Evolutionary conservation across 2,113 vertebrate genomes (phyloP).

Genomic region (Tonatia bakeri): DNA sequence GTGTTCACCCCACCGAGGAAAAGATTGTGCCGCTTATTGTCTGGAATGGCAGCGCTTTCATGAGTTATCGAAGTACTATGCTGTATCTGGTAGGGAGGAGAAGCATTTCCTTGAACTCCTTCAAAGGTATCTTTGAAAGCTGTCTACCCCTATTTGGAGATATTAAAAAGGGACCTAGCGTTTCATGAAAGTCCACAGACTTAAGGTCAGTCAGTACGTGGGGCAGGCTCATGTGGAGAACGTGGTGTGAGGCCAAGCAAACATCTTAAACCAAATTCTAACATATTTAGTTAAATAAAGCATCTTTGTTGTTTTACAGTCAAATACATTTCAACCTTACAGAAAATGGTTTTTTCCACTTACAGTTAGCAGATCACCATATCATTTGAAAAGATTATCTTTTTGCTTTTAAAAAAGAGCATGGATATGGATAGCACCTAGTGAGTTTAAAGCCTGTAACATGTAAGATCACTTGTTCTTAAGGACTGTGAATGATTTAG

Average conservation of each 20-base stretch:
- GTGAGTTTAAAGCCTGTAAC: not conserved
- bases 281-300: not conserved
- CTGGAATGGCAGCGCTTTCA: not conserved
- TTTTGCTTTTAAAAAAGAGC: not conserved
- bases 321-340: not conserved
- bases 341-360: not conserved
- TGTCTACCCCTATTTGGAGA: not conserved
- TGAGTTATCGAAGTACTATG: not conserved
- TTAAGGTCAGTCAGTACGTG: not conserved
- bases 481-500: not conserved
- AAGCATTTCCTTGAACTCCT: not conserved
- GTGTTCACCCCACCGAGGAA: not conserved
- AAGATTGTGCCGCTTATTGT: not conserved
- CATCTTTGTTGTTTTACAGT: not conserved
- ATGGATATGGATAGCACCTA: not conserved
- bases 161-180: not conserved
- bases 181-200: not conserved
- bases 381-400: not conserved
- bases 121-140: not conserved
- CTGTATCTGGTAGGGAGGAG: not conserved
- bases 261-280: slow-evolving; percentile 12
- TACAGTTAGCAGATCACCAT: not conserved
- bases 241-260: not conserved
- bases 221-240: not conserved
- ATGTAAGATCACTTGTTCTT: not conserved